Evolutionary conservation across 2,797 vertebrate species (phyloP).

Genomic region (Psittacula derbiana): DNA sequence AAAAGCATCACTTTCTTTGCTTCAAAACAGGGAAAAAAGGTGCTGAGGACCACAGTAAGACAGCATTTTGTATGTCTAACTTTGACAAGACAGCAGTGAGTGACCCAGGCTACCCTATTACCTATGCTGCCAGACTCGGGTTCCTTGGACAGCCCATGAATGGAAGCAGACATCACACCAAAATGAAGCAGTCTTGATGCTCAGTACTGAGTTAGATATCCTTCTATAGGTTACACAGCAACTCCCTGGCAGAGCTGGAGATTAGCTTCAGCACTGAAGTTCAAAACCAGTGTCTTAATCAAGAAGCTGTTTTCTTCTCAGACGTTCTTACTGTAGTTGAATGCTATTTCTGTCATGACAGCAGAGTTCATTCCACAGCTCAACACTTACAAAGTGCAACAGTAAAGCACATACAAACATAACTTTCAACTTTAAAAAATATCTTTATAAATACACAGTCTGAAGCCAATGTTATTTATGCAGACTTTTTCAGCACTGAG

Average conservation of each 20-base stretch:
- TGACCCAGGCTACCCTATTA: not conserved
- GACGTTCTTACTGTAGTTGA: not conserved
- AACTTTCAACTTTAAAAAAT: not conserved
- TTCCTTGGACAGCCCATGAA: not conserved
- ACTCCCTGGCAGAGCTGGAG: not conserved
- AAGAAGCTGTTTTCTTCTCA: not conserved
- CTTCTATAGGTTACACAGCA: not conserved
- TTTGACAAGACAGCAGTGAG: not conserved
- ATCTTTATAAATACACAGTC: not conserved
- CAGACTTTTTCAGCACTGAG: not conserved
- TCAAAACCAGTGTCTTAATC: not conserved
- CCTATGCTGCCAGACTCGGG: accelerated
- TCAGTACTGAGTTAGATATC: not conserved
- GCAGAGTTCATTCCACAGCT: not conserved
- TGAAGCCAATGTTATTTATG: not conserved
- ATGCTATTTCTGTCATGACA: not conserved
- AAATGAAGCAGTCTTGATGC: not conserved
- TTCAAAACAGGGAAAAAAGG: not conserved
- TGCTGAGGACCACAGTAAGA: not conserved
- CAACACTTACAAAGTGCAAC: accelerated
- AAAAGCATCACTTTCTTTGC: not conserved
- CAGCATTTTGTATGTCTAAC: not conserved
- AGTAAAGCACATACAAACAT: not conserved
- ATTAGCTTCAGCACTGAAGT: not conserved
- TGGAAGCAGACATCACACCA: accelerated